These are phyloP conservation scores for Enteromius treurensis DNA, from an alignment of 2,797 vertebrate species.

Conservation along the genomic window DNA sequence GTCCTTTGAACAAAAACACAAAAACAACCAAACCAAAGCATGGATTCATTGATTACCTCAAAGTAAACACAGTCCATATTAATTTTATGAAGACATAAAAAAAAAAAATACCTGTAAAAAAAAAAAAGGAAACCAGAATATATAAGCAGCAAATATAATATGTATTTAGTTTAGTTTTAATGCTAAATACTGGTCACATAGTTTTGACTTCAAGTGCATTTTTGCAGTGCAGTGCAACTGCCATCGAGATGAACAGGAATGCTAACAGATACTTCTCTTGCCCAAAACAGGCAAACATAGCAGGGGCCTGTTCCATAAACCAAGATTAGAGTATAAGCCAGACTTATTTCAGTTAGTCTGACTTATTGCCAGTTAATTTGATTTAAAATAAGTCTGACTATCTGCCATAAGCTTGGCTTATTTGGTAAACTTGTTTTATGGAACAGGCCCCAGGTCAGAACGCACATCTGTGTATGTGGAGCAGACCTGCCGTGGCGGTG, in stretches of 20 bases:
- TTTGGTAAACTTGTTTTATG: no score
- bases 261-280: neutral
- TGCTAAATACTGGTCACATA: neutral
- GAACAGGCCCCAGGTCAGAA: neutral
- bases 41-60: neutral
- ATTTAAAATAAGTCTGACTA: no score
- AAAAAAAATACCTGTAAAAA: neutral
- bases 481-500: constrained; percentile 56
- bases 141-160: neutral
- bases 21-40: neutral
- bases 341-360: no score
- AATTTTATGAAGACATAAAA: neutral
- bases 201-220: neutral
- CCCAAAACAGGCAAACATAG: constrained; percentile 5
- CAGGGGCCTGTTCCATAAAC: neutral
- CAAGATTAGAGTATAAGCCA: no score
- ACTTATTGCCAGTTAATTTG: no score
- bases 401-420: no score
- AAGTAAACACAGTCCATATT: neutral
- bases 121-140: neutral
- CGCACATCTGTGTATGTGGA: constrained; percentile 47
- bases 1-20: no score
- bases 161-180: neutral
- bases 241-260: neutral
- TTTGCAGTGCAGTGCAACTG: neutral